Evolutionary conservation across 2,888 invertebrate species (phyloP).

Genomic region (Cynaeus angustus): DNA sequence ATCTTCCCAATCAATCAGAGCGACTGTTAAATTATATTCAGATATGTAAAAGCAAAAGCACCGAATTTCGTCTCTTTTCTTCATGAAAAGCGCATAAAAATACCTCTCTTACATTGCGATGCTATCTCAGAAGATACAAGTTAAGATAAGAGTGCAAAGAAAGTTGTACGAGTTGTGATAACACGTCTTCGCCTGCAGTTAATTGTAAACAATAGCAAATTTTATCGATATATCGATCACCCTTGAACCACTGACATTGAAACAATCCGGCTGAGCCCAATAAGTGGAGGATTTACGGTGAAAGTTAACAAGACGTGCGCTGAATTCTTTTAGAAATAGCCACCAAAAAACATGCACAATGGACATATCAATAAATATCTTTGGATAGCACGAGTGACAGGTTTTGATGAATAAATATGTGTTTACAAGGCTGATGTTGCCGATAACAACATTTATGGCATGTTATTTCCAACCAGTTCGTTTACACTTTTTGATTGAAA

Average conservation of each 20-base stretch:
- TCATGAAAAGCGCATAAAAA: neutral
- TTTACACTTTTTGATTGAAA: too few species aligned
- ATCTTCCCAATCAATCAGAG: conserved; percentile 12
- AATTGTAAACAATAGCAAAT: neutral
- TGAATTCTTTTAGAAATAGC: neutral
- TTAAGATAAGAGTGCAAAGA: neutral
- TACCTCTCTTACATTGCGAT: neutral
- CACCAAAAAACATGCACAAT: neutral
- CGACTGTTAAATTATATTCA: conserved; percentile 11
- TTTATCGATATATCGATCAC: neutral
- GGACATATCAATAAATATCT: neutral
- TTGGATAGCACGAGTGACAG: neutral
- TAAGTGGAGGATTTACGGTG: neutral
- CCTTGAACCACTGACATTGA: too few species aligned
- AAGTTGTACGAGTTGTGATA: neutral
- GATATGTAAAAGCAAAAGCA: conserved; percentile 13
- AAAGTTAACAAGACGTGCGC: neutral
- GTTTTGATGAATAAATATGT: neutral
- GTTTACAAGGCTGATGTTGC: neutral
- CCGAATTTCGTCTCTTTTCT: neutral
- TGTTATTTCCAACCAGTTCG: too few species aligned
- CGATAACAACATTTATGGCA: too few species aligned
- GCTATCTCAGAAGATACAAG: neutral
- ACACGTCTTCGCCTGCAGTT: neutral
- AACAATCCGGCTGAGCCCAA: neutral